These are phyloP conservation scores for Aphelinus certus DNA, from an alignment of 1,140 invertebrate species.

Conservation along the genomic window DNA sequence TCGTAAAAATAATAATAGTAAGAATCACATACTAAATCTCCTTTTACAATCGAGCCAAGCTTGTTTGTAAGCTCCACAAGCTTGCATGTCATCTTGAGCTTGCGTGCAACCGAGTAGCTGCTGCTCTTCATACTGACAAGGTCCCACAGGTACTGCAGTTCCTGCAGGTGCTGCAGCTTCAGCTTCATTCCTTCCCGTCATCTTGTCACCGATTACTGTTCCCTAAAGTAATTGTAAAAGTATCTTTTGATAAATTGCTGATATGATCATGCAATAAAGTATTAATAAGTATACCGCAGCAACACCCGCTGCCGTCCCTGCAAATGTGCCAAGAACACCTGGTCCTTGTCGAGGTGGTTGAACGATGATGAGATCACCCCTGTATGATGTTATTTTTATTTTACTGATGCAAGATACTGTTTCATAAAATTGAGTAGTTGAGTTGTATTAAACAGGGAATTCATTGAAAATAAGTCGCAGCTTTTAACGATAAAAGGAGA, in stretches of 20 bases:
- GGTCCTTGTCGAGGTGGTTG: constrained; percentile 33
- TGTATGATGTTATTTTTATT: constrained; percentile 27
- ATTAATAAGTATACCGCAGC: constrained; percentile 36
- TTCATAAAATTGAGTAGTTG: too few species aligned
- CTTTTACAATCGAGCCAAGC: constrained; percentile 40
- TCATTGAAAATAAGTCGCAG: too few species aligned
- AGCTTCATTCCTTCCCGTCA: constrained; percentile 33
- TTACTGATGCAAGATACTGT: neutral
- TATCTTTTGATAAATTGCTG: neutral
- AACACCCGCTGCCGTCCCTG: constrained; percentile 44
- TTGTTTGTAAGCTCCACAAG: constrained; percentile 40
- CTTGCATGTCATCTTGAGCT: constrained; percentile 30
- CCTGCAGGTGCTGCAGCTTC: neutral
- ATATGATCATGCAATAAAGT: constrained; percentile 5
- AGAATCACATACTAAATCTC: constrained; percentile 36
- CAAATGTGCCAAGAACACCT: constrained; percentile 41
- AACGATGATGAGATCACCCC: constrained; percentile 35
- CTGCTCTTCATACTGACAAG: constrained; percentile 35
- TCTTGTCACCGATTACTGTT: constrained; percentile 37
- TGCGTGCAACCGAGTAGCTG: constrained; percentile 41
- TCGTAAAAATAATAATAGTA: neutral
- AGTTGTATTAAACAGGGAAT: too few species aligned
- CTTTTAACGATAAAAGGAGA: too few species aligned
- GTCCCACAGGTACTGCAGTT: neutral
- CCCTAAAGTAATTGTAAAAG: constrained; percentile 34